Conservation (phyloP, 2,888 invertebrate genomes). For the Rhaphigaster nebulosa region DNA sequence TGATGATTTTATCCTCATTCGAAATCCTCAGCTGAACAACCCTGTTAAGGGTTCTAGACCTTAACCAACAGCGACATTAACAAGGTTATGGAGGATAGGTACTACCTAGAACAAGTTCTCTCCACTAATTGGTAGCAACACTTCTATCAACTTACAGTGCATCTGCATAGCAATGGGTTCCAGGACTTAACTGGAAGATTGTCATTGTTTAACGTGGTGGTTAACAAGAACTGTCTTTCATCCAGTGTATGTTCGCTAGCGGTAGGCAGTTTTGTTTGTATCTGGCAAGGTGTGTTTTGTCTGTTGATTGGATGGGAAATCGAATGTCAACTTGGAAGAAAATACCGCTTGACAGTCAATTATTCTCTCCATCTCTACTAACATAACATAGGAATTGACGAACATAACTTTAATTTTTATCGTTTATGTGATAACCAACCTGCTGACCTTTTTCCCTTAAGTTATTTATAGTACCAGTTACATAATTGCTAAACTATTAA, state of each 20-base stretch:
- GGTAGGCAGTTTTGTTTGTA: not conserved
- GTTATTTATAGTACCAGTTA: too few species aligned
- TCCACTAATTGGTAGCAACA: not conserved
- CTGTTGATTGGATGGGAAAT: conserved; percentile 17
- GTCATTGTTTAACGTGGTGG: not conserved
- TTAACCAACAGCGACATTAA: not conserved
- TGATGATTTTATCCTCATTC: too few species aligned
- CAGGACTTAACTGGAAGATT: not conserved
- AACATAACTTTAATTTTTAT: not conserved
- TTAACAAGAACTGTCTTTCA: not conserved
- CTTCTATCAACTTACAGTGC: not conserved
- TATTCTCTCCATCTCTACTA: not conserved
- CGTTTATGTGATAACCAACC: not conserved
- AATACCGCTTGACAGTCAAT: not conserved
- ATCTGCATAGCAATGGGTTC: not conserved
- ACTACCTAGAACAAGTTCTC: not conserved
- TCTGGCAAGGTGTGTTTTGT: not conserved
- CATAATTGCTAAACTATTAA: too few species aligned
- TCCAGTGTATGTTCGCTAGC: not conserved
- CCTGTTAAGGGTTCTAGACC: not conserved
- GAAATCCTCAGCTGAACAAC: too few species aligned
- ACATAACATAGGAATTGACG: not conserved
- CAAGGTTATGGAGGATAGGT: not conserved
- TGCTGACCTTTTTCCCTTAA: not conserved
- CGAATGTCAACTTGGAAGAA: conserved; percentile 15